Evolutionary conservation across 2,888 invertebrate genomes (phyloP), one percentile per base, ranked within the genome.

Genomic region (Heliconius erato): DNA sequence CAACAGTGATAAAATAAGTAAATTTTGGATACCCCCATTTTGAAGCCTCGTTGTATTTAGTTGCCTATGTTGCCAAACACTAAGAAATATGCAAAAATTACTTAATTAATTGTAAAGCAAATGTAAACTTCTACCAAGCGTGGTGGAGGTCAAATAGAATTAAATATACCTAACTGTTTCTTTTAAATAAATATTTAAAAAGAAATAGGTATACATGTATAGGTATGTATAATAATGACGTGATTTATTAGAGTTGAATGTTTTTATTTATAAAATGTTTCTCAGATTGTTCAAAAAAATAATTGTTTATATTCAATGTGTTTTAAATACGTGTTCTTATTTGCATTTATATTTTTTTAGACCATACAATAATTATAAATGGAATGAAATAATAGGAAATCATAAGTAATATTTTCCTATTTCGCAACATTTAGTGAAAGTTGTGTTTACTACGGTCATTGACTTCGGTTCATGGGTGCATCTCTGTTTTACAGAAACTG

Each of bases 381-480:
- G 11, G 0, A 28, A 68, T 65, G 12, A 44, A 44, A 40, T 77
- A 63, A 67, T 65, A 40, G 14, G 28, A 16, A 11, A 26, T 77
- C 74, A 63, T 67, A 79, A 16, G 49, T 65, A 76, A 19, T n/a
- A n/a, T 77, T 59, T 67, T 77, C 74, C 79, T 79, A 80, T 77
- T 81, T 81, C 67, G 83, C 83, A 83, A 83, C 79, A 79, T 14
- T 87, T 88, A 91, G 94, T 91, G 95, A 95, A 95, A 95, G 95
- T 93, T 88, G 88, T 87, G 28, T 16, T 16, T 67, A 86, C 83
- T 76, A 89, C 87, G 92, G 93, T 92, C 92, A 86, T 84, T 91
- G 93, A 93, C 90, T 94, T 86, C 88, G 81, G 87, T 87, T 89
- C 88, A 88, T 87, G 89, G 91, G 89, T 92, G 91, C 92, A 92